These are phyloP conservation scores for Actinostola sp. DNA, from an alignment of 92 coral and sea anemone genomes.

Conservation along the genomic window DNA sequence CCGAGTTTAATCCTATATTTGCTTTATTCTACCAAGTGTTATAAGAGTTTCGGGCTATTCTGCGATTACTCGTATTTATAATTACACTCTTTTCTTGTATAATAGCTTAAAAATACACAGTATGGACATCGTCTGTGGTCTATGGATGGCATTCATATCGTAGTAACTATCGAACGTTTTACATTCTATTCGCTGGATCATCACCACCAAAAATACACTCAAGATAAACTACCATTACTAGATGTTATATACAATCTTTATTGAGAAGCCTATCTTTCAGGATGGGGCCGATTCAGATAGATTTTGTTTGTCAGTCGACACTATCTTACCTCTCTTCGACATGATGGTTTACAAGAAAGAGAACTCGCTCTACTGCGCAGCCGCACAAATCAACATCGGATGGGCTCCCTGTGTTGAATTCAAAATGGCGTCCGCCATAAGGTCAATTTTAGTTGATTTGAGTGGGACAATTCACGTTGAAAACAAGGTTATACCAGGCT, in stretches of 20 bases:
- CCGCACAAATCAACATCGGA: constrained; percentile 36
- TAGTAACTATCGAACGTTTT: constrained; percentile 2
- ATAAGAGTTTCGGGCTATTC: too few relatives aligned
- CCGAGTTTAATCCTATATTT: too few relatives aligned
- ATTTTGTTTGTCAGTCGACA: constrained; percentile 32
- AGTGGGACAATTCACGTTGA: constrained; percentile 97
- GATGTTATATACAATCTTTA: neutral
- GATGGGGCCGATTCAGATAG: constrained; percentile 68
- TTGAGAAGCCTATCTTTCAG: neutral
- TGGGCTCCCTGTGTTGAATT: constrained; percentile 29
- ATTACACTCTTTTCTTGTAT: too few relatives aligned
- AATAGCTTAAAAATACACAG: too few relatives aligned
- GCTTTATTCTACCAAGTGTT: too few relatives aligned
- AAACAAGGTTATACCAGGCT: constrained; percentile 86
- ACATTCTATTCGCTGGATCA: neutral
- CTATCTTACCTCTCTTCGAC: constrained; percentile 98
- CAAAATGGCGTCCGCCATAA: constrained; percentile 85
- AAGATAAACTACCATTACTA: neutral
- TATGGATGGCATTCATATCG: too few relatives aligned
- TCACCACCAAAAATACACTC: neutral
- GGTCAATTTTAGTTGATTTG: constrained; percentile 88
- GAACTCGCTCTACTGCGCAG: constrained; percentile 56
- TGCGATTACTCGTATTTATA: too few relatives aligned
- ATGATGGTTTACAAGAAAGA: constrained; percentile 90
- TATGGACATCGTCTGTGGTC: too few relatives aligned